Evolutionary conservation across 35 echinoderm and acorn worm species (phyloP).

Genomic region (Apostichopus californicus): DNA sequence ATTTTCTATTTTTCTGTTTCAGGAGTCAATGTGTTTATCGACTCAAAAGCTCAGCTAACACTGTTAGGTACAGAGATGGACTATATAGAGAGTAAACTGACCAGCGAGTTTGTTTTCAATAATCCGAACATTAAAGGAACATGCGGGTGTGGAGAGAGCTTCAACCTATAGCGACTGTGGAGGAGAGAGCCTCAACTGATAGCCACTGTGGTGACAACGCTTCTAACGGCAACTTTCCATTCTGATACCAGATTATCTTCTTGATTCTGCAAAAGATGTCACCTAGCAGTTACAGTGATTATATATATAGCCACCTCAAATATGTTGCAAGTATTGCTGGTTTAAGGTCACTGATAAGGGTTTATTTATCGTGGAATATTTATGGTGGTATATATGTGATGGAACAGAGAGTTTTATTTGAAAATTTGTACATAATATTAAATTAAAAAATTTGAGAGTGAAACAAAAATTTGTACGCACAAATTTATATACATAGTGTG

Average conservation of each 20-base stretch:
- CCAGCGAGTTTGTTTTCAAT: conserved; percentile 96
- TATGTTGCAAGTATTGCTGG: too few species aligned
- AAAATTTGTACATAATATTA: too few species aligned
- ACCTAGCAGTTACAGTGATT: not conserved
- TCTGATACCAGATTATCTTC: not conserved
- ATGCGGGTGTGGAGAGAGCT: conserved; percentile 98
- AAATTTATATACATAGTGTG: too few species aligned
- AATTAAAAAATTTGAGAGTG: too few species aligned
- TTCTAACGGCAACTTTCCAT: not conserved
- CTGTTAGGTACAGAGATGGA: conserved; percentile 99
- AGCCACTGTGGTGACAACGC: not conserved
- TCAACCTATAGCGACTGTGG: conserved; percentile 64
- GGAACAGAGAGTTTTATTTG: too few species aligned
- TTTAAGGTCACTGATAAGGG: too few species aligned
- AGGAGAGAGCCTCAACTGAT: conserved; percentile 94
- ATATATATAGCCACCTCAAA: too few species aligned
- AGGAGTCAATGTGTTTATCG: conserved; percentile 92
- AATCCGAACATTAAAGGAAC: conserved; percentile 98
- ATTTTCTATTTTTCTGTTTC: conserved; percentile 49
- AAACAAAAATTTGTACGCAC: too few species aligned
- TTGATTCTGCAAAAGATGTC: not conserved
- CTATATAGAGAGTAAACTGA: conserved; percentile 74
- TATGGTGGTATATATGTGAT: too few species aligned
- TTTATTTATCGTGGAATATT: too few species aligned
- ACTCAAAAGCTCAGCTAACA: conserved; percentile 95